Conservation (phyloP, 2,113 vertebrate species). For the Bos indicus region DNA sequence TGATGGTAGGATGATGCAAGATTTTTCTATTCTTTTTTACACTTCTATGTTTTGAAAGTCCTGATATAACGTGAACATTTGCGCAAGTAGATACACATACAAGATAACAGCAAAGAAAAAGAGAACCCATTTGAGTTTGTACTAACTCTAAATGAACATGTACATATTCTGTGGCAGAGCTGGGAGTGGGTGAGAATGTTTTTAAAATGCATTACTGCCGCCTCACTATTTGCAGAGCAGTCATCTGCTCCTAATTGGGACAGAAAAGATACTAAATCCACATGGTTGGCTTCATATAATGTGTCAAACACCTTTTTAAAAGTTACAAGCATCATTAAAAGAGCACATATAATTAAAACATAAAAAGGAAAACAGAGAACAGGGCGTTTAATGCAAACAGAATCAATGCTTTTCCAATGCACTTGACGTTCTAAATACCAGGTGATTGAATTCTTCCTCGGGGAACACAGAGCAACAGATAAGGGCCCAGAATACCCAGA, state of each 20-base stretch:
- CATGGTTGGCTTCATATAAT: not conserved
- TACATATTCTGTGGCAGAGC: not conserved
- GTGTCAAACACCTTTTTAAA: not conserved
- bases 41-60: not conserved
- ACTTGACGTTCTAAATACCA: not conserved
- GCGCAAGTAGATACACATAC: too few relatives aligned
- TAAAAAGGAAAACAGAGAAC: constrained; percentile 20
- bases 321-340: constrained; percentile 28
- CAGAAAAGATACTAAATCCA: not conserved
- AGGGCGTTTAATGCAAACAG: not conserved
- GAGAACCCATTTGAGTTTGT: not conserved
- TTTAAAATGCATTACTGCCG: not conserved
- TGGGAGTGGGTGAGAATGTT: not conserved
- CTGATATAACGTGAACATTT: not conserved
- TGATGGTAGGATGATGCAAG: not conserved
- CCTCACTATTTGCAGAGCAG: not conserved
- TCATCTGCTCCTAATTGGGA: not conserved
- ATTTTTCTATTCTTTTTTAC: not conserved
- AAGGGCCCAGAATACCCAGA: not conserved
- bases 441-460: not conserved
- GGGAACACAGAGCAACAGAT: not conserved
- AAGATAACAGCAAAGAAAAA: not conserved
- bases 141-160: not conserved
- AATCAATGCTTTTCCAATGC: not conserved
- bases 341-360: constrained; percentile 50